phyloP scores from a whole-genome alignment of 2,888 invertebrate species.

The Amphipyra tragopoginis region DNA sequence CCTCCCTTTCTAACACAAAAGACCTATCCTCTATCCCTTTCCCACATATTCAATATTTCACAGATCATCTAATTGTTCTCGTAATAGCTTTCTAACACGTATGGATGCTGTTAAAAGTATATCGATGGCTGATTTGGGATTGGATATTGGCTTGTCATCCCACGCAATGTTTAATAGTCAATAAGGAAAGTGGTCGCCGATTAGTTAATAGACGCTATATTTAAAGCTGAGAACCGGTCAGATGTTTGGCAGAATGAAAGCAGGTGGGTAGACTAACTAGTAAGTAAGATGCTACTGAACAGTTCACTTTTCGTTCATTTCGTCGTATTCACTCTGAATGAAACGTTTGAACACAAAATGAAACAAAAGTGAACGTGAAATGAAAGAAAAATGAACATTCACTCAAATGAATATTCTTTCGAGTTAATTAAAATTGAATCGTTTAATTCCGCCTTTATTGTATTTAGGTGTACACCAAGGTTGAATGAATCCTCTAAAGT shows the following conservation, averaged over 20 bases:
- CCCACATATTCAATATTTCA: conserved; percentile 58
- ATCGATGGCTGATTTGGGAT: conserved; percentile 25
- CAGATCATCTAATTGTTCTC: conserved; percentile 66
- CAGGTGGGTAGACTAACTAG: conserved; percentile 1
- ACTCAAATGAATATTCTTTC: no score
- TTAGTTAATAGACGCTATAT: conserved; percentile 31
- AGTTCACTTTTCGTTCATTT: no score
- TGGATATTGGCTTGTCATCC: conserved; percentile 8
- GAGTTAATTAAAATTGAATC: no score
- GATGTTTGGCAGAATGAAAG: conserved; percentile 3
- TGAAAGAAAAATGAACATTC: no score
- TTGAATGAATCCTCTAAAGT: no score
- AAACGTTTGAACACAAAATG: no score
- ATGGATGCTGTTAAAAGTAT: conserved; percentile 44
- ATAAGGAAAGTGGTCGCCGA: conserved; percentile 35
- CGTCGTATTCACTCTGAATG: no score
- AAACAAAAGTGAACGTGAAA: no score
- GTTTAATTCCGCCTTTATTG: no score
- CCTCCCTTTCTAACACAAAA: conserved; percentile 64
- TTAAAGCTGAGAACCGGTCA: conserved; percentile 37
- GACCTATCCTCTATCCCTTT: conserved; percentile 43
- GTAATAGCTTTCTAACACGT: conserved; percentile 66
- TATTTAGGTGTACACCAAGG: no score
- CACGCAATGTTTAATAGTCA: conserved; percentile 33
- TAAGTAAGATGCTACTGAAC: no score